Percentiles rank a stretch among this genome's conserved stretches.
Evolutionary conservation across 2,113 vertebrate species (phyloP).

Genomic region (Hemiprocne comata): DNA sequence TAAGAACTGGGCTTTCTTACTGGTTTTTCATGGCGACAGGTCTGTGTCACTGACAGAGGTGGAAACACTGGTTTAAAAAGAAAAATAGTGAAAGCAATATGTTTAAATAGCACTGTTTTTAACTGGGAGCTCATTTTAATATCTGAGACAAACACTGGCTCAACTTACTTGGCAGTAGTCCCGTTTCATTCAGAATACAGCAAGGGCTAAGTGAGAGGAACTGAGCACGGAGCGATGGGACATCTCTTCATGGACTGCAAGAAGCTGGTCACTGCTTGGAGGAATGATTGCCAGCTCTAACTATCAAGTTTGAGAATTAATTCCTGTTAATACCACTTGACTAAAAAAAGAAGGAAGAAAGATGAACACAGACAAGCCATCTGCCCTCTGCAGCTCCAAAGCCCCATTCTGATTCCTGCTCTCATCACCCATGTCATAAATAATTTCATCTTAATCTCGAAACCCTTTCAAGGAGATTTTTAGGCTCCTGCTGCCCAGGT

Average conservation of each 20-base stretch:
- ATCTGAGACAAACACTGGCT: background rate
- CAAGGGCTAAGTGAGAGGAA: background rate
- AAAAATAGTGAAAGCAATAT: background rate
- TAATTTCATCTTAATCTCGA: background rate
- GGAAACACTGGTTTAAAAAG: constrained; percentile 19
- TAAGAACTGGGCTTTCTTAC: constrained; percentile 31
- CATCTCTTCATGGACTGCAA: background rate
- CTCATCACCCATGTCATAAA: background rate
- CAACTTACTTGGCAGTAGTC: background rate
- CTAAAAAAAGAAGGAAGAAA: background rate
- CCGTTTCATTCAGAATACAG: background rate
- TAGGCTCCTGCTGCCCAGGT: background rate
- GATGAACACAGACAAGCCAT: background rate
- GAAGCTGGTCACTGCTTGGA: background rate
- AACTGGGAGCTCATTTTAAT: background rate
- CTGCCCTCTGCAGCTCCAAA: background rate
- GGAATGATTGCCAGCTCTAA: background rate
- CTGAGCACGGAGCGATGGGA: background rate
- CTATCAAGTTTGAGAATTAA: background rate
- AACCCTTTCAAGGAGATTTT: background rate
- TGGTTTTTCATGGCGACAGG: background rate
- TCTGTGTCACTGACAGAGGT: background rate
- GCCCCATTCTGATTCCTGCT: background rate
- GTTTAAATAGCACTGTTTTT: background rate
- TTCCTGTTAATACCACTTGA: background rate